Percentiles rank a stretch among this genome's conserved stretches.
Conservation (phyloP, 2,113 vertebrate species). For the Accipiter cooperii region DNA sequence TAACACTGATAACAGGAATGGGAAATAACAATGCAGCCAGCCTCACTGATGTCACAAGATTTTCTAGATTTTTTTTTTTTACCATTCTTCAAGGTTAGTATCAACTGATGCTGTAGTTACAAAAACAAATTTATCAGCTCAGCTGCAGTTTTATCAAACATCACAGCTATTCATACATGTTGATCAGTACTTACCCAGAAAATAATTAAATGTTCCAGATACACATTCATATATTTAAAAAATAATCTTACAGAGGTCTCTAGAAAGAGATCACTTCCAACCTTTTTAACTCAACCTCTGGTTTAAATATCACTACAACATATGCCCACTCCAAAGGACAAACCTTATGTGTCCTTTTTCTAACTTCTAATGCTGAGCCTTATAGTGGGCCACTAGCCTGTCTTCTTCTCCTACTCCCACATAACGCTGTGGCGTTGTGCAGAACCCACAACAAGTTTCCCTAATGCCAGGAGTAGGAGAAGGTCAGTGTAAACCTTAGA, state of each 20-base stretch:
- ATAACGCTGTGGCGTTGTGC: fast-evolving
- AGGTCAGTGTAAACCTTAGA: not conserved
- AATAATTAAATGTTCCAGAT: not conserved
- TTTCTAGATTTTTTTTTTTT: not conserved
- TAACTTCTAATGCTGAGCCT: not conserved
- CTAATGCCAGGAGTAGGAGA: not conserved
- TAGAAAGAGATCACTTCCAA: not conserved
- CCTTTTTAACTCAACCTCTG: not conserved
- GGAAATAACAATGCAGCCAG: not conserved
- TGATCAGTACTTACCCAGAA: not conserved
- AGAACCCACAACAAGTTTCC: not conserved
- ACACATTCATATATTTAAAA: not conserved
- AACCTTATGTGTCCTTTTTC: not conserved
- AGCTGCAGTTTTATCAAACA: not conserved
- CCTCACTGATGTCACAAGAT: not conserved
- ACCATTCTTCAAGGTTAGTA: not conserved
- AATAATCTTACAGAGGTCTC: not conserved
- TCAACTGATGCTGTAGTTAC: not conserved
- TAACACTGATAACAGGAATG: not conserved
- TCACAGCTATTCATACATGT: not conserved
- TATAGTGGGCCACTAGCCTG: not conserved
- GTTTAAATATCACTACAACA: not conserved
- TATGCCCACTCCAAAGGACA: not conserved
- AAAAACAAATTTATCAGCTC: not conserved
- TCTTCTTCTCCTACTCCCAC: not conserved